Percentiles rank a stretch among this genome's conserved stretches.
Evolutionary conservation across 1,140 invertebrate genomes (phyloP).

Genomic region (Philopotamus ludificatus): DNA sequence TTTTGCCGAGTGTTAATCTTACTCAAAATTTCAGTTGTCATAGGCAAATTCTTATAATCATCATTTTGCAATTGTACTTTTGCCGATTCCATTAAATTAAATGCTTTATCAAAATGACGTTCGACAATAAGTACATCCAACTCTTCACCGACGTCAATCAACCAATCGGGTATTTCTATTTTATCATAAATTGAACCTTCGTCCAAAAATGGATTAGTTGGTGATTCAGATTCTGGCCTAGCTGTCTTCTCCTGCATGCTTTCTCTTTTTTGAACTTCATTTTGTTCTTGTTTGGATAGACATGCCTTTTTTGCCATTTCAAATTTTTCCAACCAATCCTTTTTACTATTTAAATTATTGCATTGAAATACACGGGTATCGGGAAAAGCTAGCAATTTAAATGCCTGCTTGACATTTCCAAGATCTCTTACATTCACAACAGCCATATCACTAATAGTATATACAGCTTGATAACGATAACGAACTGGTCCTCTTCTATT

Average conservation of each 20-base stretch:
- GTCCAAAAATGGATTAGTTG: slow-evolving; percentile 52
- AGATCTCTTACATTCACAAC: slow-evolving; percentile 94
- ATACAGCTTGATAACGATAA: slow-evolving; percentile 87
- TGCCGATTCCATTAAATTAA: slow-evolving; percentile 71
- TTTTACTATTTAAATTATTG: slow-evolving; percentile 81
- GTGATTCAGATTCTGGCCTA: slow-evolving; percentile 52
- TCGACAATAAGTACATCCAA: slow-evolving; percentile 97
- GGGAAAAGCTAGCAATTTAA: slow-evolving; percentile 92
- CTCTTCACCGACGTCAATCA: slow-evolving; percentile 90
- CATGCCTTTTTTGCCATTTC: slow-evolving; percentile 88
- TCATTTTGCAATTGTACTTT: slow-evolving; percentile 52
- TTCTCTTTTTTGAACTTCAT: slow-evolving; percentile 53
- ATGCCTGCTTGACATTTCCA: slow-evolving; percentile 86
- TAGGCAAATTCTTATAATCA: slow-evolving; percentile 50
- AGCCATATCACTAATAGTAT: slow-evolving; percentile 88
- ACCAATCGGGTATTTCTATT: slow-evolving; percentile 77
- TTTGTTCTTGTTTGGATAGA: slow-evolving; percentile 67
- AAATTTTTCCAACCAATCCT: slow-evolving; percentile 93
- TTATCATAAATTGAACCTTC: slow-evolving; percentile 58
- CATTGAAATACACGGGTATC: slow-evolving; percentile 92
- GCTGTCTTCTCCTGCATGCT: slow-evolving; percentile 45
- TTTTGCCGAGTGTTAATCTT: slow-evolving; percentile 74
- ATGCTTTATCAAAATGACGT: slow-evolving; percentile 93
- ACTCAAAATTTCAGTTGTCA: slow-evolving; percentile 48
- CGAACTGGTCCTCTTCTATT: slow-evolving; percentile 76